Percentiles rank a stretch among this genome's conserved stretches.
Conservation (phyloP, 1,140 invertebrate species). For the Pollicipes pollicipes region DNA sequence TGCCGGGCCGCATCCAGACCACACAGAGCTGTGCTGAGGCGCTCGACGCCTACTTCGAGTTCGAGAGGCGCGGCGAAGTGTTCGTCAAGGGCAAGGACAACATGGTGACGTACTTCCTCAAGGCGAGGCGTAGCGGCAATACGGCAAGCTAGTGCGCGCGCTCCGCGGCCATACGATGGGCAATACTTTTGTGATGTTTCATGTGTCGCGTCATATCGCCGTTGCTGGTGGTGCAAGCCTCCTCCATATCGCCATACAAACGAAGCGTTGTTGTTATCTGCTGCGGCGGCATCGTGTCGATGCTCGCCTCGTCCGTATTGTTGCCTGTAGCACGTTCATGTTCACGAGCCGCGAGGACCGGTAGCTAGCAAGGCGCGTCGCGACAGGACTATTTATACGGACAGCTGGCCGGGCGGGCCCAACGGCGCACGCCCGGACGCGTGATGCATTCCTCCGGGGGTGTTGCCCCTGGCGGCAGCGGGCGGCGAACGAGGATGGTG, state of each 20-base stretch:
- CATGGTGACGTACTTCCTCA: constrained; percentile 29
- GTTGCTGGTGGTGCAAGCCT: too few relatives aligned
- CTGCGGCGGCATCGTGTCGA: too few relatives aligned
- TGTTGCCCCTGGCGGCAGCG: too few relatives aligned
- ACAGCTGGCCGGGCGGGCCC: background rate
- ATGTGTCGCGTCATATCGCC: background rate
- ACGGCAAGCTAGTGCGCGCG: background rate
- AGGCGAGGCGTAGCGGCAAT: background rate
- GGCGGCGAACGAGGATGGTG: too few relatives aligned
- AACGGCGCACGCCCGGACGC: too few relatives aligned
- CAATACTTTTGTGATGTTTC: background rate
- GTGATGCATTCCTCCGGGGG: too few relatives aligned
- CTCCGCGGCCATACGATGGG: background rate
- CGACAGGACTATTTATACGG: background rate
- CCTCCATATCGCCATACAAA: background rate
- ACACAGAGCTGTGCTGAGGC: constrained; percentile 48
- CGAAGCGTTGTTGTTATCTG: background rate
- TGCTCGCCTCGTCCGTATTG: too few relatives aligned
- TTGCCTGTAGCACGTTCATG: background rate
- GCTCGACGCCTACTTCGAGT: constrained; percentile 25
- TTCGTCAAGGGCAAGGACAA: constrained; percentile 31
- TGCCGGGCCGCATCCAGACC: constrained; percentile 69
- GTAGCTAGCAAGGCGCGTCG: background rate
- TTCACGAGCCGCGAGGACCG: background rate
- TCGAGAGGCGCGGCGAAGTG: constrained; percentile 23